Evolutionary conservation across 2,888 invertebrate species (phyloP).

Genomic region (Eupithecia subumbrata): DNA sequence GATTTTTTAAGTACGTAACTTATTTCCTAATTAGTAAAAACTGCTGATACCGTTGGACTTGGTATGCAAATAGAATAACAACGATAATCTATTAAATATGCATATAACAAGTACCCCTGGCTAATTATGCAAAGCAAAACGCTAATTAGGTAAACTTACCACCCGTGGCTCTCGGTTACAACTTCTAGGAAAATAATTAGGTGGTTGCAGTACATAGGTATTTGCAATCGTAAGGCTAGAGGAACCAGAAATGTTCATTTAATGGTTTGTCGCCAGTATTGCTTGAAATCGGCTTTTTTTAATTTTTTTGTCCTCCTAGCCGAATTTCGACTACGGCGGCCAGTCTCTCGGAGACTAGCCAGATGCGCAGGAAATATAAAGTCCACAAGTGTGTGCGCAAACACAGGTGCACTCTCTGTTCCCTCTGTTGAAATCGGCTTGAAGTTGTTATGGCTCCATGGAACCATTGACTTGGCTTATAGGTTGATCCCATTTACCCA

Average conservation of each 20-base stretch:
- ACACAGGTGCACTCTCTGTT: no score
- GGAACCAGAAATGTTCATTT: not conserved
- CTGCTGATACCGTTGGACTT: not conserved
- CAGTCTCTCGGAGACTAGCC: no score
- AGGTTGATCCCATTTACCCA: no score
- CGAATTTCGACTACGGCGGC: no score
- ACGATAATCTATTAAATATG: conserved; percentile 33
- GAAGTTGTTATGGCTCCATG: no score
- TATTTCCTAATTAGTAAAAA: not conserved
- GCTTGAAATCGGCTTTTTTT: not conserved
- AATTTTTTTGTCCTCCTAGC: no score
- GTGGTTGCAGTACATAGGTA: not conserved
- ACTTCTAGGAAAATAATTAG: conserved; percentile 41
- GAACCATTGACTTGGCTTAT: no score
- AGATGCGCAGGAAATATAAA: no score
- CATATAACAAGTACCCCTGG: conserved; percentile 32
- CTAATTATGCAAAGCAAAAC: conserved; percentile 39
- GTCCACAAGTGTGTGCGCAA: no score
- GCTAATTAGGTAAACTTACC: conserved; percentile 39
- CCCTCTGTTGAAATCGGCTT: no score
- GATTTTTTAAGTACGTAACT: not conserved
- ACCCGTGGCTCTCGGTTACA: conserved; percentile 6
- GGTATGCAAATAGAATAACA: conserved; percentile 32
- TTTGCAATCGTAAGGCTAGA: not conserved
- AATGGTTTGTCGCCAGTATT: not conserved